A percentile compares a stretch with the other conserved stretches of the same genome.
Conservation (phyloP, 2,888 invertebrate genomes). For the Sclerodermus sp. region DNA sequence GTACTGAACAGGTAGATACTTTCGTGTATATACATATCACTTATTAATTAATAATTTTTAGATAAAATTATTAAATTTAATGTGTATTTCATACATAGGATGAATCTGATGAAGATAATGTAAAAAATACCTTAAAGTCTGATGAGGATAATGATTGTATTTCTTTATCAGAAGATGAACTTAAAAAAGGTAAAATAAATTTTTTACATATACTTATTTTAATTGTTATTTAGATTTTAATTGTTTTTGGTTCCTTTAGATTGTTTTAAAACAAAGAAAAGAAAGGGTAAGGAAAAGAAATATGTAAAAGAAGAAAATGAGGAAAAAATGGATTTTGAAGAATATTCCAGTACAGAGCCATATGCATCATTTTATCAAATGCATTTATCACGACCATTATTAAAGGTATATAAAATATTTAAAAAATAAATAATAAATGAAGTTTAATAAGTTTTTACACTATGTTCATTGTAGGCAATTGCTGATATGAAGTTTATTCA, state of each 20-base stretch:
- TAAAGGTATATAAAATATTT: slow-evolving; percentile 74
- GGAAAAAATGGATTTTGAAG: slow-evolving; percentile 63
- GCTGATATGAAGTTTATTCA: slow-evolving; percentile 85
- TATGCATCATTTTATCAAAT: slow-evolving; percentile 85
- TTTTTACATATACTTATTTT: too few species aligned
- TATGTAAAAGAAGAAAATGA: slow-evolving; percentile 59
- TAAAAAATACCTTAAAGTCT: slow-evolving; percentile 65
- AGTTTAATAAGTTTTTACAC: slow-evolving; percentile 1
- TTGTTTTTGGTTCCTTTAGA: slow-evolving; percentile 32
- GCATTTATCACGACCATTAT: slow-evolving; percentile 91
- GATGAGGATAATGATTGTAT: slow-evolving; percentile 37
- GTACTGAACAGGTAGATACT: slow-evolving; percentile 57
- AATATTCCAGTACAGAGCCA: slow-evolving; percentile 68
- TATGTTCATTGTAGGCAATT: slow-evolving; percentile 70
- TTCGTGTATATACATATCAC: neutral
- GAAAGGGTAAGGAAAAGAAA: slow-evolving; percentile 49
- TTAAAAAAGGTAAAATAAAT: slow-evolving; percentile 45
- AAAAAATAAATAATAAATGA: neutral
- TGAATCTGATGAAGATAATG: slow-evolving; percentile 65
- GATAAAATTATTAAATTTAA: neutral
- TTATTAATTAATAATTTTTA: neutral
- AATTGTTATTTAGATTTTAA: neutral
- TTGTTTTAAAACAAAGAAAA: slow-evolving; percentile 47
- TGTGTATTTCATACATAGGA: slow-evolving; percentile 12
- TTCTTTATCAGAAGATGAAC: slow-evolving; percentile 41